Percentiles rank a stretch among this genome's conserved stretches.
Conservation (phyloP, 2,888 invertebrate species). For the Netelia fuscicornis region DNA sequence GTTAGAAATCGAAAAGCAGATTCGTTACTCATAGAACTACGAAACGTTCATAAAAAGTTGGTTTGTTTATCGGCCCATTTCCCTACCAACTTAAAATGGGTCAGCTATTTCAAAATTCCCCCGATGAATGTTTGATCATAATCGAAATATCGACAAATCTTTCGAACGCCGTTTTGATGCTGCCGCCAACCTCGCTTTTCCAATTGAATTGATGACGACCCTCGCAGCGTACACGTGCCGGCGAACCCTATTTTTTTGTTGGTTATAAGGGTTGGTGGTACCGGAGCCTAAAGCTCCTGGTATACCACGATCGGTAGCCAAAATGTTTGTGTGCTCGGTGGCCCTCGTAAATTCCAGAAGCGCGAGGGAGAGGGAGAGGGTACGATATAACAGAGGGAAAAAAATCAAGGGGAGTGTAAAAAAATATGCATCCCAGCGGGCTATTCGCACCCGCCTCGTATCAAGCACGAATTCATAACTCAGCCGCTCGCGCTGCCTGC, state of each 20-base stretch:
- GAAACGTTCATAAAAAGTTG: too few species aligned
- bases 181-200: not conserved
- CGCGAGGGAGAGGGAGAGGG: conserved; percentile 26
- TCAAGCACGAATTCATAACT: conserved; percentile 74
- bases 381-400: not conserved
- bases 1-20: not conserved
- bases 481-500: conserved; percentile 62
- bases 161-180: conserved; percentile 9
- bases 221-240: conserved; percentile 22
- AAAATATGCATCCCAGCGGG: conserved; percentile 57
- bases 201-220: conserved; percentile 39
- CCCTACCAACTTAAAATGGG: not conserved
- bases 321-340: conserved; percentile 25
- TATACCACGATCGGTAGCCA: conserved; percentile 20
- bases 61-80: too few species aligned
- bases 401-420: conserved; percentile 25
- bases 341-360: conserved; percentile 55
- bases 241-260: not conserved
- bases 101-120: not conserved
- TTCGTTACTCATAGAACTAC: too few species aligned
- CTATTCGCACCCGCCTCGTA: conserved; percentile 67
- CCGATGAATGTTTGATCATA: conserved; percentile 2
- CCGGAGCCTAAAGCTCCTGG: conserved; percentile 1
- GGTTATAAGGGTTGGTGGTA: not conserved
- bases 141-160: not conserved